These are phyloP conservation scores for Danio kyathit DNA, from an alignment of 2,797 vertebrate species.

Conservation along the genomic window DNA sequence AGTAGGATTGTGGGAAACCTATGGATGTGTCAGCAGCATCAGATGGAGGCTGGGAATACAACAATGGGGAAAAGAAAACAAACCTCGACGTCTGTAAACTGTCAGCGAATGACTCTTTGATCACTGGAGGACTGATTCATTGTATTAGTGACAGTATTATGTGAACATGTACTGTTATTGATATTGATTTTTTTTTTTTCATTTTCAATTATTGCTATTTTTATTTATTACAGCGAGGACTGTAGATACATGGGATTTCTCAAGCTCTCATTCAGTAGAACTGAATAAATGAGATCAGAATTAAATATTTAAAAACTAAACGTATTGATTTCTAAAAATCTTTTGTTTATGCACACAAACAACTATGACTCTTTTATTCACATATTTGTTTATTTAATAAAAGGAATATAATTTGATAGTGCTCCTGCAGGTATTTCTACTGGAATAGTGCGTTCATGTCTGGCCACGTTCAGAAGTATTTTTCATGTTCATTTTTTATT, in stretches of 20 bases:
- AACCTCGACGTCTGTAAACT: neutral
- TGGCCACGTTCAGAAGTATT: too few species aligned
- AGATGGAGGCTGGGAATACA: slow-evolving; percentile 32
- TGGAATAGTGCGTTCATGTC: neutral
- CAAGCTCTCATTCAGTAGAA: neutral
- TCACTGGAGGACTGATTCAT: slow-evolving; percentile 8
- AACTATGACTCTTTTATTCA: neutral
- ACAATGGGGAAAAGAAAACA: neutral
- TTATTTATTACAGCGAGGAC: slow-evolving; percentile 32
- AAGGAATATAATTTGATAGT: neutral
- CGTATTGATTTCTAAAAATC: neutral
- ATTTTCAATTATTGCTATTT: slow-evolving; percentile 16
- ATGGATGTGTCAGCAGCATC: slow-evolving; percentile 13
- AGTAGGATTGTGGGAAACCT: slow-evolving; percentile 14
- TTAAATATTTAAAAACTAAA: slow-evolving; percentile 3
- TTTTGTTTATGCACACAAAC: neutral
- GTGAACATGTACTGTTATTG: slow-evolving; percentile 13
- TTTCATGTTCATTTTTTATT: too few species aligned
- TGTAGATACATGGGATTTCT: neutral
- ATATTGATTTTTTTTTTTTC: slow-evolving; percentile 7
- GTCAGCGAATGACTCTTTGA: neutral
- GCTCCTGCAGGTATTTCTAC: neutral
- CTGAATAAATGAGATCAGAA: slow-evolving; percentile 11
- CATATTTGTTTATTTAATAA: neutral
- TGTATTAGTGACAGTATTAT: slow-evolving; percentile 16